These are phyloP conservation scores for Gallinago nigripennis DNA, from an alignment of 2,797 vertebrate species.

Conservation along the genomic window DNA sequence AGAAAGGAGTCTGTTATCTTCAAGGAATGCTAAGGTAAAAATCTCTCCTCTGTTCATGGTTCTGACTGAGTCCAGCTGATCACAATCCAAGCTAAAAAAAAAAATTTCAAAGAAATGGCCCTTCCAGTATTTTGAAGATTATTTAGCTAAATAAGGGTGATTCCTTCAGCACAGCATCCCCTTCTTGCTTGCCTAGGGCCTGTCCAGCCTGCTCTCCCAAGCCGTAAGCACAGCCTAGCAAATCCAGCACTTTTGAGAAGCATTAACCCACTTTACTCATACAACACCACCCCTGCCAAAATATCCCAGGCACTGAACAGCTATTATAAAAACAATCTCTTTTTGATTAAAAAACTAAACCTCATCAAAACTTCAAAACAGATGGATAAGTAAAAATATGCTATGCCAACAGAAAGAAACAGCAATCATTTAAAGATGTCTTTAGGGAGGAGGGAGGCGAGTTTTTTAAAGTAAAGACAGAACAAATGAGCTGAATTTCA, in stretches of 20 bases:
- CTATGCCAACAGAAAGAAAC: constrained; percentile 55
- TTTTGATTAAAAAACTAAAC: constrained; percentile 54
- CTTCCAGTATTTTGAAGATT: not conserved
- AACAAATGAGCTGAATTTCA: constrained; percentile 45
- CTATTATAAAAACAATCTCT: constrained; percentile 46
- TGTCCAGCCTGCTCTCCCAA: not conserved
- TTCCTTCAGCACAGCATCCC: not conserved
- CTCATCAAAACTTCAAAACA: constrained; percentile 66
- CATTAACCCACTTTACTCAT: not conserved
- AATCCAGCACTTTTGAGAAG: not conserved
- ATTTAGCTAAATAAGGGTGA: not conserved
- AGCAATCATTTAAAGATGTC: constrained; percentile 31
- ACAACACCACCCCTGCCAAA: constrained; percentile 16
- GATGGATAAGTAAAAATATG: constrained; percentile 60
- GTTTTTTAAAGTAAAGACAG: constrained; percentile 9
- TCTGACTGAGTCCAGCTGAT: not conserved
- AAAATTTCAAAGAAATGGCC: not conserved
- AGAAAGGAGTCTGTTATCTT: not conserved
- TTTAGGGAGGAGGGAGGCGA: not conserved
- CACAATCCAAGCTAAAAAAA: not conserved
- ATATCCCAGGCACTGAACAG: constrained; percentile 33
- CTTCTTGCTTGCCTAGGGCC: not conserved
- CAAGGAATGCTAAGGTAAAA: not conserved
- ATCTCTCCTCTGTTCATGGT: not conserved
- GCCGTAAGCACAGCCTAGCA: not conserved